phyloP scores from a whole-genome alignment of 1,140 invertebrate species.

The Prorops nasuta region DNA sequence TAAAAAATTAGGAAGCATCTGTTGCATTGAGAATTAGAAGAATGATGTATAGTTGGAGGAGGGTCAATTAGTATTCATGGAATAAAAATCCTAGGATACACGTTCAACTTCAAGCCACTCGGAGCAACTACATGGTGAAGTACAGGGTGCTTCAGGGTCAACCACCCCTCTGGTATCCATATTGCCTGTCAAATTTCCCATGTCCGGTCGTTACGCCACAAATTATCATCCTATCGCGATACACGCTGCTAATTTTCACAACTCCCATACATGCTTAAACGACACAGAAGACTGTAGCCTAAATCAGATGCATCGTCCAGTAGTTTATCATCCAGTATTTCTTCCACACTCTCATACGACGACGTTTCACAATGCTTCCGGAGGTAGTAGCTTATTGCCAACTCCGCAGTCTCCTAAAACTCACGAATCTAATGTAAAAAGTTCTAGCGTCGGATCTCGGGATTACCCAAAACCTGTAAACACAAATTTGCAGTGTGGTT shows the following conservation, averaged over 20 bases:
- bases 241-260: constrained; percentile 30
- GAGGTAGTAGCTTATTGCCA: constrained; percentile 40
- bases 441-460: constrained; percentile 15
- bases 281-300: constrained; percentile 31
- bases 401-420: constrained; percentile 31
- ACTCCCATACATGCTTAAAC: constrained; percentile 31
- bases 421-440: constrained; percentile 17
- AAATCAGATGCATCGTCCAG: constrained; percentile 42
- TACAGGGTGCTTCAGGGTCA: constrained; percentile 28
- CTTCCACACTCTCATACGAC: constrained; percentile 34
- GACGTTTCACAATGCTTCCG: constrained; percentile 22
- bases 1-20: too few relatives aligned
- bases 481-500: constrained; percentile 12
- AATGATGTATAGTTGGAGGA: too few relatives aligned
- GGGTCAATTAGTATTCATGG: too few relatives aligned
- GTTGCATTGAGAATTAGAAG: too few relatives aligned
- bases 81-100: constrained; percentile 43
- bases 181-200: constrained; percentile 48
- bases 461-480: constrained; percentile 21
- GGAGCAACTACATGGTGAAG: constrained; percentile 39
- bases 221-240: constrained; percentile 43
- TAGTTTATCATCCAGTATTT: constrained; percentile 46
- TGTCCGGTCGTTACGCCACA: constrained; percentile 37
- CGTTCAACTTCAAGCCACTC: constrained; percentile 50
- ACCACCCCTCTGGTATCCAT: constrained; percentile 39